Evolutionary conservation across 2,888 invertebrate species (phyloP), one percentile per base, ranked within the genome.

Genomic region (Aproaerema taeniolella): DNA sequence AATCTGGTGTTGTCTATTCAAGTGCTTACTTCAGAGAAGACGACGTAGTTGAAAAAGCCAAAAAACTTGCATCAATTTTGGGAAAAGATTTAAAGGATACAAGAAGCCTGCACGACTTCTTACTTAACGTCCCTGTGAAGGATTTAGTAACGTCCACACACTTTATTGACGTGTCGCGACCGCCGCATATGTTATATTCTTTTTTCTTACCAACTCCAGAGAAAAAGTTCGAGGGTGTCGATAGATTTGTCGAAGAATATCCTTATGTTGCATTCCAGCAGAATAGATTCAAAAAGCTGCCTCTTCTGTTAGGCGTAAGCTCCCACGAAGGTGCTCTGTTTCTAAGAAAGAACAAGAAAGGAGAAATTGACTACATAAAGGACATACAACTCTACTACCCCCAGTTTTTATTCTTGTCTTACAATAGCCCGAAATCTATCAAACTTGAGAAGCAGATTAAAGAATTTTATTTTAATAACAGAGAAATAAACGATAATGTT

Each of bases 301-400:
- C 86, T 0, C 41, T 69, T 0, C 20, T 86, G 0, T 34, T 52
- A 1, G 69, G 77, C 0, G 31, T 60, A 0, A 64, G 67, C 42
- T 72, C 74, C 0, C 65, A 72, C 12, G 85, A 86, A 54, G 76
- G 65, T 0, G 83, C 68, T 0, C 42, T 68, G 0, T 85, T 86
- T 44, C 25, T 79, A 4, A 51, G 52, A 1, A 60, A 45, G 34
- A 58, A 73, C 32, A 53, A 52, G 0, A 38, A 61, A 0, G 77
- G 74, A 0, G 57, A 67, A 2, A 47, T 78, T 0, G 15, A 56
- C 1, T 78, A 60, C n/a, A 64, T 71, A 24, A 50, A 61, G 0
- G 65, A 86, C 29, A 58, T 75, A 0, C 59, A 58, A 31, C 61
- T 61, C 37, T 76, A 67, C 11, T 59, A 81, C 5, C 83, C 85